Percentiles rank a stretch among this genome's conserved stretches.
These are phyloP conservation scores for Epirrhoe tristata DNA, from an alignment of 2,888 invertebrate species.

Conservation along the genomic window DNA sequence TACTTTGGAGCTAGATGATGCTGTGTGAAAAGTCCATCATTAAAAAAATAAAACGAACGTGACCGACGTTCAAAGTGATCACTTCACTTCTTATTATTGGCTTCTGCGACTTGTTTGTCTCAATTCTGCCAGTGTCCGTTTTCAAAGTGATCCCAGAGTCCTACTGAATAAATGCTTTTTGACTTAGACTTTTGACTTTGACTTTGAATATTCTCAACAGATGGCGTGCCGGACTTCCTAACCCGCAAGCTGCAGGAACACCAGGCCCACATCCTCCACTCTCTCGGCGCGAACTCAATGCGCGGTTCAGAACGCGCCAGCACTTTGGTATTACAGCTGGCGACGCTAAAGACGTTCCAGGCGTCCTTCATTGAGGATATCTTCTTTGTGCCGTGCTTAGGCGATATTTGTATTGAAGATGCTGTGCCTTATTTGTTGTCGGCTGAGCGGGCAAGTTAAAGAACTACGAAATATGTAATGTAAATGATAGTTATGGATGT, in stretches of 20 bases:
- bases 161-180: too few relatives aligned
- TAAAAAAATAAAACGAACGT: too few relatives aligned
- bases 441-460: conserved; percentile 55
- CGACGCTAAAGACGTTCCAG: conserved; percentile 89
- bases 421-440: conserved; percentile 96
- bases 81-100: too few relatives aligned
- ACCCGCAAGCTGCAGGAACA: conserved; percentile 80
- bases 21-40: too few relatives aligned
- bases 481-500: background rate
- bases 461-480: background rate
- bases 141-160: too few relatives aligned
- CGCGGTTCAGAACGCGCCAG: conserved; percentile 78
- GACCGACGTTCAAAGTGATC: too few relatives aligned
- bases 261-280: conserved; percentile 79
- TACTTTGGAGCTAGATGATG: too few relatives aligned
- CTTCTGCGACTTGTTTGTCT: too few relatives aligned
- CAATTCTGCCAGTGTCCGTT: too few relatives aligned
- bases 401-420: conserved; percentile 97
- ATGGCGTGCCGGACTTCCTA: conserved; percentile 79
- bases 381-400: conserved; percentile 96
- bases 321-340: conserved; percentile 88
- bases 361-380: conserved; percentile 94
- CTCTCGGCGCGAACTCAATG: conserved; percentile 63
- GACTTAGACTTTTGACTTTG: too few relatives aligned
- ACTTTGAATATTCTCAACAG: conserved; percentile 57